Evolutionary conservation across 2,113 vertebrate species (phyloP).

Genomic region (Etia nguti): DNA sequence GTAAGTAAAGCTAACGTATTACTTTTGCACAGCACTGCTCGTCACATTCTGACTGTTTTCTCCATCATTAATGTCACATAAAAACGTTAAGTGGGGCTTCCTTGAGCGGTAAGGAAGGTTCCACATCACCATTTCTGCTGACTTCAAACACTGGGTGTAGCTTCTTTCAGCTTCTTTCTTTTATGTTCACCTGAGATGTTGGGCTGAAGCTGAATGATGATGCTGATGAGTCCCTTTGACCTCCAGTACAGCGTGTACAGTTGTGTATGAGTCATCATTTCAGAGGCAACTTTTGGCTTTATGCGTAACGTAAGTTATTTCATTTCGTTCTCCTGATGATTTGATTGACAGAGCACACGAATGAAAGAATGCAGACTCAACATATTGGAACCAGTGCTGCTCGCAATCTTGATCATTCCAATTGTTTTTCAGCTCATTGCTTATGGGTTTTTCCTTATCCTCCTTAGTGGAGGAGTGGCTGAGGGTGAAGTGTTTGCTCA

Average conservation of each 20-base stretch:
- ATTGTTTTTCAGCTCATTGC: slow-evolving; percentile 30
- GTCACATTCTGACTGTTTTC: slow-evolving; percentile 2
- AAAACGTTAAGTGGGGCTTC: neutral
- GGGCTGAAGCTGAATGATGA: neutral
- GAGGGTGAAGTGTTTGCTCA: slow-evolving; percentile 62
- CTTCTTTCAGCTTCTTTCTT: neutral
- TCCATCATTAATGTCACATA: slow-evolving; percentile 30
- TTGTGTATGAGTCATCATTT: neutral
- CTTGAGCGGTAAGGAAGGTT: neutral
- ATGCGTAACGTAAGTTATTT: neutral
- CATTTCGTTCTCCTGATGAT: neutral
- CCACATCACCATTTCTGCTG: slow-evolving; percentile 9
- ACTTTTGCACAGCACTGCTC: neutral
- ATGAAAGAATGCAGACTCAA: neutral
- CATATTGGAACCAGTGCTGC: neutral
- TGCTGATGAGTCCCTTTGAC: neutral
- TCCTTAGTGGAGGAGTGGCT: slow-evolving; percentile 33
- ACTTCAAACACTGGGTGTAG: neutral
- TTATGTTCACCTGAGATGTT: neutral
- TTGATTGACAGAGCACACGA: neutral
- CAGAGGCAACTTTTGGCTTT: neutral
- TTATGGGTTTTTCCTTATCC: slow-evolving; percentile 10
- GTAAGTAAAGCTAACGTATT: neutral
- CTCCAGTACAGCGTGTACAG: neutral
- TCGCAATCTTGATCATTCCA: neutral